Conservation (phyloP, 1,140 invertebrate genomes). For the Pseudobourletiella spinata region DNA sequence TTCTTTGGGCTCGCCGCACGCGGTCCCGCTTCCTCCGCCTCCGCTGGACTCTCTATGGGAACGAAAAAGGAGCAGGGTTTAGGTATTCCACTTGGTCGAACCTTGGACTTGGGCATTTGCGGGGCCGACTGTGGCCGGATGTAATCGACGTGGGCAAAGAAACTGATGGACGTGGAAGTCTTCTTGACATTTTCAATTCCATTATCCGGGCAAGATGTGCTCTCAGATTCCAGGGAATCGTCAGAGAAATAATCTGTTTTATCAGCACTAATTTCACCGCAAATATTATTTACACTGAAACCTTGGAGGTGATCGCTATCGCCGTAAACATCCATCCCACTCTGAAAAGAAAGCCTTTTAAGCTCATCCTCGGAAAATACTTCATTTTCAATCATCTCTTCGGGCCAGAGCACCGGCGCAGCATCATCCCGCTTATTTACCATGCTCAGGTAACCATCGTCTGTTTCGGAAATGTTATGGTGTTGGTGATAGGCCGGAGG, state of each 20-base stretch:
- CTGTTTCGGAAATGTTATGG: conserved; percentile 18
- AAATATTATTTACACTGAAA: background rate
- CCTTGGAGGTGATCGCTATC: background rate
- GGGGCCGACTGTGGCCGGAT: background rate
- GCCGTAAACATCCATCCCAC: background rate
- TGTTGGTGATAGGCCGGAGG: background rate
- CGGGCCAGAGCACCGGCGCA: conserved; percentile 27
- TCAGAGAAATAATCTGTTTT: conserved; percentile 33
- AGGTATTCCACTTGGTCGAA: background rate
- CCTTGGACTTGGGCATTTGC: background rate
- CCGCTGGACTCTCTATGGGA: conserved; percentile 17
- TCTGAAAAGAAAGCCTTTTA: conserved; percentile 22
- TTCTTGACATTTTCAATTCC: background rate
- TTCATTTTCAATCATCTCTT: conserved; percentile 32
- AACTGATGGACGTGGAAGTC: background rate
- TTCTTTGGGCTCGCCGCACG: background rate
- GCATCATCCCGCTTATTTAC: conserved; percentile 26
- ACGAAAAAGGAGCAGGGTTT: conserved; percentile 33
- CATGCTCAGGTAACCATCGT: conserved; percentile 36
- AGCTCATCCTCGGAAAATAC: conserved; percentile 30
- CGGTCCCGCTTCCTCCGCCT: conserved; percentile 5
- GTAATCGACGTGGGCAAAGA: background rate
- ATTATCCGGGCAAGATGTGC: background rate
- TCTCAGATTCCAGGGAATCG: conserved; percentile 30
- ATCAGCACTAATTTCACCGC: background rate